Conservation (phyloP, 2,797 vertebrate species). For the Balearica regulorum region DNA sequence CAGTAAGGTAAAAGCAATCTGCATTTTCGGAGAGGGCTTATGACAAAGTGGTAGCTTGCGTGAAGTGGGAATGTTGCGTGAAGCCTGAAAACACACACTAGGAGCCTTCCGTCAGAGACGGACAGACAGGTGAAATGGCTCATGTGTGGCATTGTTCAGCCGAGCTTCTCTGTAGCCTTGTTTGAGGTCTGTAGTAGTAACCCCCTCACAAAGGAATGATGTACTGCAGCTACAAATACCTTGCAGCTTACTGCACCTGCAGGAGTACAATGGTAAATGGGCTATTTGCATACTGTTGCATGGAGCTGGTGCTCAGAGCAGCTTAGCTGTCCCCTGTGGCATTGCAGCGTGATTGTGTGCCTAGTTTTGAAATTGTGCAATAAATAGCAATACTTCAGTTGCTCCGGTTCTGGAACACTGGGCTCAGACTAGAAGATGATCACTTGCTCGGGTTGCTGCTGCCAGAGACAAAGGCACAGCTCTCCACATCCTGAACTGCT, state of each 20-base stretch:
- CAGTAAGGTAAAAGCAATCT: conserved; percentile 84
- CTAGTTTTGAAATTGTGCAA: not conserved
- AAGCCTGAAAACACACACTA: not conserved
- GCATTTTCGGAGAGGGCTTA: not conserved
- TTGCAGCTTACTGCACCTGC: not conserved
- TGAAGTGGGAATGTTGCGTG: not conserved
- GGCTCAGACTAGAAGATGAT: not conserved
- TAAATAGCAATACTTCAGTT: accelerated
- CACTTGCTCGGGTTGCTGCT: not conserved
- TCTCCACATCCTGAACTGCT: accelerated
- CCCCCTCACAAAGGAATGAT: not conserved
- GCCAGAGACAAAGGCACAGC: not conserved
- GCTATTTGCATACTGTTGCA: accelerated
- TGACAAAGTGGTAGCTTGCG: not conserved
- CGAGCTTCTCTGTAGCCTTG: accelerated
- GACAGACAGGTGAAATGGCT: accelerated
- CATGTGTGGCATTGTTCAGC: accelerated
- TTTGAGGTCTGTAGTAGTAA: not conserved
- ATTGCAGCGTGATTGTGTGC: accelerated
- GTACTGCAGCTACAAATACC: not conserved
- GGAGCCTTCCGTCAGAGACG: not conserved
- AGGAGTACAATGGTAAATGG: not conserved
- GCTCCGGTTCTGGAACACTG: not conserved
- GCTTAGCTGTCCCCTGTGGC: not conserved
- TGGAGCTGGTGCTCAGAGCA: not conserved